phyloP scores from a whole-genome alignment of 2,113 vertebrate species.

The Athene noctua region DNA sequence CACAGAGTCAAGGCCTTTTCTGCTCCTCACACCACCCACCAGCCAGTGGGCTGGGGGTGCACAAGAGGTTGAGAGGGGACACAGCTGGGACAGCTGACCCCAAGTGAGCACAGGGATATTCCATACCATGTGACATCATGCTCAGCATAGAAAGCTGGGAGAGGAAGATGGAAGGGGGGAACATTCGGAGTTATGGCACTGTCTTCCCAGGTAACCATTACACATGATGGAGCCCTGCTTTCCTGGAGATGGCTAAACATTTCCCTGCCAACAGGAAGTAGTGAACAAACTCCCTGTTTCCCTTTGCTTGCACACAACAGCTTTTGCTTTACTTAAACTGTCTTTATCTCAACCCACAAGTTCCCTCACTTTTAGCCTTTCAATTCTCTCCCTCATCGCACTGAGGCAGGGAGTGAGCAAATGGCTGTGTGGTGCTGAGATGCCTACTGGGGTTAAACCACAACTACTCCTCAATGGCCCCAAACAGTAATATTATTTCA shows the following conservation, averaged over 20 bases:
- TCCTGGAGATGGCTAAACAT: background rate
- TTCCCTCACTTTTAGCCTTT: background rate
- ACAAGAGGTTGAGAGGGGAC: background rate
- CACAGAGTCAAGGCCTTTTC: background rate
- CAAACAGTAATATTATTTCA: background rate
- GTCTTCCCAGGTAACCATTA: background rate
- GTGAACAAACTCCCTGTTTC: background rate
- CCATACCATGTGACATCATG: accelerated
- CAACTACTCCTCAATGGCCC: background rate
- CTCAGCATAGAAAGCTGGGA: background rate
- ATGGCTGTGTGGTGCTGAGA: background rate
- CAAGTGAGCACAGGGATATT: background rate
- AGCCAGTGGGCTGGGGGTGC: background rate
- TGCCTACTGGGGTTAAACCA: background rate
- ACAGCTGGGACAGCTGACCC: background rate
- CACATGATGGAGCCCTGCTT: accelerated
- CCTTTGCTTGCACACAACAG: accelerated
- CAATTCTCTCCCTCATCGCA: background rate
- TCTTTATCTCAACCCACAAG: accelerated
- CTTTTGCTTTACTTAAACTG: background rate
- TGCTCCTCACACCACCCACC: background rate
- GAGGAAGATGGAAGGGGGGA: background rate
- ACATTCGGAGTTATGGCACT: accelerated
- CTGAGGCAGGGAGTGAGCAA: accelerated
- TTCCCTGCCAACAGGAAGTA: background rate